Conservation (phyloP, 2,113 vertebrate species). For the Aleadryas rufinucha region DNA sequence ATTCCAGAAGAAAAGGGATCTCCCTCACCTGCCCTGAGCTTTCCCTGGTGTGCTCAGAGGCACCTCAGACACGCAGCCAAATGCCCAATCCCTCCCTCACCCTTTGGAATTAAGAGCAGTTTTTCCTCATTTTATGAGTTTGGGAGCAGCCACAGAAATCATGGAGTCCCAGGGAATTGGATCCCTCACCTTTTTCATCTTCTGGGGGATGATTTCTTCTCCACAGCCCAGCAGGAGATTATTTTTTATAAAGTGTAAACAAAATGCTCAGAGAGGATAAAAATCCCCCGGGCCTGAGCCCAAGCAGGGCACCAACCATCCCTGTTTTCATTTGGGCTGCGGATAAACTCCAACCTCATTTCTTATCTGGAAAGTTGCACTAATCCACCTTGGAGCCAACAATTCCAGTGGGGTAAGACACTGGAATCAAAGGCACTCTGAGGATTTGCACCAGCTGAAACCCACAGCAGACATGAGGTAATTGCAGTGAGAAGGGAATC, state of each 20-base stretch:
- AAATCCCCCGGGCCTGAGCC: background rate
- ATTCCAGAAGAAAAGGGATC: too few relatives aligned
- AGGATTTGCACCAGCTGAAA: background rate
- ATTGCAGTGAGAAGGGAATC: conserved; percentile 26
- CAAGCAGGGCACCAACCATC: background rate
- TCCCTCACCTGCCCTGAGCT: background rate
- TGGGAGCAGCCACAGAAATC: background rate
- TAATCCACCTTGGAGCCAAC: background rate
- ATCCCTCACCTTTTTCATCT: background rate
- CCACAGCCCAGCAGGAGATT: background rate
- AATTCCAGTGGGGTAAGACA: background rate
- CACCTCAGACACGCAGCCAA: background rate
- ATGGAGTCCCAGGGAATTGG: background rate
- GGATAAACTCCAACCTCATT: conserved; percentile 15
- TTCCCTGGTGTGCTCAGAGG: background rate
- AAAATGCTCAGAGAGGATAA: background rate
- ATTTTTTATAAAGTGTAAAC: background rate
- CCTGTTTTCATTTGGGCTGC: background rate
- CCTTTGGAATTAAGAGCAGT: background rate
- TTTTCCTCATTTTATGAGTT: background rate
- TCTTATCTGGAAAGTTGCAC: conserved; percentile 1
- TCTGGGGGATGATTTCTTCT: background rate
- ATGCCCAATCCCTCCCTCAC: background rate
- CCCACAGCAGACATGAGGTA: background rate
- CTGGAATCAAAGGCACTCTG: background rate